A percentile compares a stretch with the other conserved stretches of the same genome.
Conservation (phyloP, 2,888 invertebrate genomes). For the Trichacis sp. region DNA sequence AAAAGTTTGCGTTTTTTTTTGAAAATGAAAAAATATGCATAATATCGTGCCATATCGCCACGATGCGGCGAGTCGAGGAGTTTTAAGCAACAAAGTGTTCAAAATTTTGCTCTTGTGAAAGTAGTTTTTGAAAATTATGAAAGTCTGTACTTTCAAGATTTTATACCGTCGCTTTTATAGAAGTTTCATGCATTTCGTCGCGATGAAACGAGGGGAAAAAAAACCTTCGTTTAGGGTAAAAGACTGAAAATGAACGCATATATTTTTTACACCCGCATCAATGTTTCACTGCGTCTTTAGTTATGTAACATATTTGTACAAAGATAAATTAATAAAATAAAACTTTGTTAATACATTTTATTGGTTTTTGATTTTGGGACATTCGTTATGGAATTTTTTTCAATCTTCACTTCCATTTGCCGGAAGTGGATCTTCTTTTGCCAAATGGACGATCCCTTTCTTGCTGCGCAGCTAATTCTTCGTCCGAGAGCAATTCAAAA, state of each 20-base stretch:
- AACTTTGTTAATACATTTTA: slow-evolving; percentile 57
- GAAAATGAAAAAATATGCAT: neutral
- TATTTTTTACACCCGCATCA: slow-evolving; percentile 57
- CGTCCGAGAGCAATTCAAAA: slow-evolving; percentile 87
- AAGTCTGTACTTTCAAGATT: neutral
- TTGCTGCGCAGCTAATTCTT: slow-evolving; percentile 80
- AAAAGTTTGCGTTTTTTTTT: neutral
- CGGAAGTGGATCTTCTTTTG: slow-evolving; percentile 54
- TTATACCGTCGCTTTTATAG: neutral
- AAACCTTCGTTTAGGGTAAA: slow-evolving; percentile 51
- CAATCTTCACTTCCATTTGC: slow-evolving; percentile 62
- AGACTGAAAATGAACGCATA: slow-evolving; percentile 61
- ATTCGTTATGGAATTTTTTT: no score
- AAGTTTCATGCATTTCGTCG: neutral
- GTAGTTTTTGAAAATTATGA: neutral
- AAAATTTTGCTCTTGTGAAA: neutral
- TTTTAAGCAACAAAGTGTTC: slow-evolving; percentile 32
- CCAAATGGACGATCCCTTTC: slow-evolving; percentile 68
- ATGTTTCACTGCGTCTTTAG: slow-evolving; percentile 48
- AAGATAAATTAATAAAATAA: slow-evolving; percentile 52
- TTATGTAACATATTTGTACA: slow-evolving; percentile 64
- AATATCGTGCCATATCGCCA: slow-evolving; percentile 3
- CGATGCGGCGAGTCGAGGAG: neutral
- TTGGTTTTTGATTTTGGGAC: slow-evolving; percentile 15
- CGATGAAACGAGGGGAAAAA: neutral